These are phyloP conservation scores for Oxyteleia sp. DNA, from an alignment of 2,888 invertebrate genomes.

Conservation along the genomic window DNA sequence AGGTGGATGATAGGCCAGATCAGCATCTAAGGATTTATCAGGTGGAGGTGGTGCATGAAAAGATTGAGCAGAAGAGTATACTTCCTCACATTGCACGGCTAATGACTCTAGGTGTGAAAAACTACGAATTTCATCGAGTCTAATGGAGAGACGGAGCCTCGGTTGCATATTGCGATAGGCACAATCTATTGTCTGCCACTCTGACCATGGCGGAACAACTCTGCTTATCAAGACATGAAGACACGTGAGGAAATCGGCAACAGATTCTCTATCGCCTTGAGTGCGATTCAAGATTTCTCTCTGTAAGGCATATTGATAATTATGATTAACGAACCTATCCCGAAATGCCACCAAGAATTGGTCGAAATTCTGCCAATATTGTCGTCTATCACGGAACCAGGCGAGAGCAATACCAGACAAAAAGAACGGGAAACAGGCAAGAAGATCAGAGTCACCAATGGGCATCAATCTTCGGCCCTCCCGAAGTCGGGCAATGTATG, in stretches of 20 bases:
- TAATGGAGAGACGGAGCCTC: background rate
- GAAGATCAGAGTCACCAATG: background rate
- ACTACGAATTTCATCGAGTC: background rate
- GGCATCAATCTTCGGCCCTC: background rate
- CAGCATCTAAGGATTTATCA: constrained; percentile 6
- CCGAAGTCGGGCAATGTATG: background rate
- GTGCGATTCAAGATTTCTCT: background rate
- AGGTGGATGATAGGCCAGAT: constrained; percentile 20
- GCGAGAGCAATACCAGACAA: background rate
- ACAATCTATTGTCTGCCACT: background rate
- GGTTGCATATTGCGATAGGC: background rate
- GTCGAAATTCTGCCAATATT: background rate
- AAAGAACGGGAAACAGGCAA: background rate
- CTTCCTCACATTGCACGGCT: background rate
- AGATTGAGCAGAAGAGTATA: background rate
- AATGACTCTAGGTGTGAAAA: background rate
- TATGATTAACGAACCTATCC: background rate
- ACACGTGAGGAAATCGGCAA: background rate
- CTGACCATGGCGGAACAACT: background rate
- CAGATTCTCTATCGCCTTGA: background rate
- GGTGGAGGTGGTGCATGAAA: constrained; percentile 9
- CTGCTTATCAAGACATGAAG: background rate
- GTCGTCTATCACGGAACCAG: background rate
- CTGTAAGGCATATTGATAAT: background rate
- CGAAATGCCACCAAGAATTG: background rate